Evolutionary conservation across 2,888 invertebrate species (phyloP), one percentile per base, ranked within the genome.

Genomic region (Drosophila incognita): DNA sequence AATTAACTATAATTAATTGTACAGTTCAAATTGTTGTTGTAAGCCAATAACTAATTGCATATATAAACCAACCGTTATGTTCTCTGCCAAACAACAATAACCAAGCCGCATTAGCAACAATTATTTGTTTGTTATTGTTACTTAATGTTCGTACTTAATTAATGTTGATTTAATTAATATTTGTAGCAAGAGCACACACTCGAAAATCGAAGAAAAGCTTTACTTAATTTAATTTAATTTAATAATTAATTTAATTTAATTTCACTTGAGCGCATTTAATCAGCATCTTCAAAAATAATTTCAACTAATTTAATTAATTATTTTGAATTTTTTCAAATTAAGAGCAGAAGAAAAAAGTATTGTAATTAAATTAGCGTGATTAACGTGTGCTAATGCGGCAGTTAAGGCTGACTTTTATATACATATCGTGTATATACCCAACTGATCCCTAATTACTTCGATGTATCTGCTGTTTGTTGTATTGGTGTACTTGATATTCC

Each of bases 381-480:
- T 18, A 27, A 27, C 18, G 10, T 18, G 49, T 27, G 49, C 49
- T 49, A 3, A 27, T 49, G 49, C 49, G 49, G 49, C 49, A 49
- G 38, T 18, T 21, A 40, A 13, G 7, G 13, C 52, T 24, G 6
- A 15, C n/a, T 29, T 29, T 35, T 18, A 40, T 56, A 65, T 40
- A 51, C 15, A 21, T 42, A 24, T 35, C 10, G 15, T 13, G 40
- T 27, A n/a, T 31, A 27, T 24, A 6, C 13, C 2, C 10, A 31
- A 66, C 31, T 66, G 11, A 51, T 36, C 27, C 7, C 11, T 8
- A 51, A 56, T 29, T 46, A 7, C 24, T 10, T 40, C 10, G 29
- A 49, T 72, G 48, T 27, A 31, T 40, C 40, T 63, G 24, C 36
- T 40, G n/a, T 40, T 40, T 46, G 46, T 24, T 24, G 24, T 15